Base-by-base conservation (phyloP, 2,888 invertebrate species). In the Mesorhabditis sp. region DNA sequence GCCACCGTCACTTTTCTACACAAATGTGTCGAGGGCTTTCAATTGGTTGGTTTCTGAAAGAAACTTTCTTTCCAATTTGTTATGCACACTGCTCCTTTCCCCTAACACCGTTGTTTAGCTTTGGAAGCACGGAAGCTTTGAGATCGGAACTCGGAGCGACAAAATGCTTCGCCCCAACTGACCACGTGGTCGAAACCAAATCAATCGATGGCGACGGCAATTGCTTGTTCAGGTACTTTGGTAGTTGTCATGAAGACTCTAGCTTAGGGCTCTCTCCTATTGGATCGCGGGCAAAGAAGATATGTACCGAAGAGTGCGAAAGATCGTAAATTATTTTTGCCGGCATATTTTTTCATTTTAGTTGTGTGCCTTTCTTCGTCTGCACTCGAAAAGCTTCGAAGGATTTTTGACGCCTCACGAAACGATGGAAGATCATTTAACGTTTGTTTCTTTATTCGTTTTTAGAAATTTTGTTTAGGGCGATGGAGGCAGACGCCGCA, bases 181-280 rank as follows among this genome's bases (percentile, higher is more conserved):
- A 28, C 28, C 28, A 28, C 1, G 28, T 28, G 28, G 28, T 28
- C 28, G 28, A n/a, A 50, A n/a, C 7, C n/a, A 50, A 50, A 50
- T 50, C 58, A 50, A 50, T 50, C 58, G 58, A n/a, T 13, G 58
- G 58, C n/a, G 58, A 50, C 58, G 58, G 58, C 10, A 50, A 50
- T 50, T 50, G 58, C 58, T 50, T 50, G n/a, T 50, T 50, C 58
- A 50, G 58, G 58, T 50, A 13, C n/a, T 10, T 50, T 13, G 10
- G n/a, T 50, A 2, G n/a, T 13, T n/a, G 7, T 50, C n/a, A 50
- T 13, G 58, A 50, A 50, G 58, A 50, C 58, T 13, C 28, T 28
- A 28, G 28, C n/a, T 50, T 50, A 50, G 58, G 58, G 7, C 10
- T 50, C n/a, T 50, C n/a, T 50, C 58, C n/a, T 50, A n/a, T 10